Percentiles rank a stretch among this genome's conserved stretches.
These are phyloP conservation scores for Cantharis lateralis DNA, from an alignment of 2,888 invertebrate species.

Conservation along the genomic window DNA sequence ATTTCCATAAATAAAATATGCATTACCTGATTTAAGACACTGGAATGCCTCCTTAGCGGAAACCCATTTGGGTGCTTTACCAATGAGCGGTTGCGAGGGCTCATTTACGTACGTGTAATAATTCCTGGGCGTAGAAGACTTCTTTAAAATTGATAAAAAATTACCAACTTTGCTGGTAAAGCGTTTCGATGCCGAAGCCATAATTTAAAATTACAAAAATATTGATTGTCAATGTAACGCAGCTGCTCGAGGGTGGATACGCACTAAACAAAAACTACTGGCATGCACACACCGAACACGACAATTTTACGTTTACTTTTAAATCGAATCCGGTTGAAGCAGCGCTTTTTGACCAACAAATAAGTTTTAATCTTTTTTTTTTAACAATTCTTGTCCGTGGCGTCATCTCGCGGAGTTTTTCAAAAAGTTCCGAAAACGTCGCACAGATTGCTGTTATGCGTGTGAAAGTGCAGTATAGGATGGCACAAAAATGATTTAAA, in stretches of 20 bases:
- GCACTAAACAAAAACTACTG: neutral
- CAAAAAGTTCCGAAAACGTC: neutral
- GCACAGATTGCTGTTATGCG: no score
- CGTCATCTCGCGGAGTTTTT: neutral
- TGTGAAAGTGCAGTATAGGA: no score
- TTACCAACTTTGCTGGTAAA: conserved; percentile 42
- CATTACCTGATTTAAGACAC: conserved; percentile 80
- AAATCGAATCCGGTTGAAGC: neutral
- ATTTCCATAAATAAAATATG: neutral
- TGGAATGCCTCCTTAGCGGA: conserved; percentile 83
- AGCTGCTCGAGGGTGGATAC: neutral
- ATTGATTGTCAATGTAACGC: neutral
- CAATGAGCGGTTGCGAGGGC: conserved; percentile 77
- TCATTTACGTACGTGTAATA: conserved; percentile 82
- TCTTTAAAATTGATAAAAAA: conserved; percentile 41
- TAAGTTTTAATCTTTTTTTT: neutral
- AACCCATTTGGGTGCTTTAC: conserved; percentile 72
- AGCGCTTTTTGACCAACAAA: neutral
- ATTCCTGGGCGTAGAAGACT: conserved; percentile 55
- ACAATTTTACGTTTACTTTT: neutral
- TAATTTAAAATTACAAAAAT: neutral
- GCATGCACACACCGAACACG: neutral
- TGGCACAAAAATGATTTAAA: no score
- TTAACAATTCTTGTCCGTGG: neutral
- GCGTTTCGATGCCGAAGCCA: conserved; percentile 38